A percentile compares a stretch with the other conserved stretches of the same genome.
Conservation (phyloP, 2,113 vertebrate species). For the Charadrius vociferus region DNA sequence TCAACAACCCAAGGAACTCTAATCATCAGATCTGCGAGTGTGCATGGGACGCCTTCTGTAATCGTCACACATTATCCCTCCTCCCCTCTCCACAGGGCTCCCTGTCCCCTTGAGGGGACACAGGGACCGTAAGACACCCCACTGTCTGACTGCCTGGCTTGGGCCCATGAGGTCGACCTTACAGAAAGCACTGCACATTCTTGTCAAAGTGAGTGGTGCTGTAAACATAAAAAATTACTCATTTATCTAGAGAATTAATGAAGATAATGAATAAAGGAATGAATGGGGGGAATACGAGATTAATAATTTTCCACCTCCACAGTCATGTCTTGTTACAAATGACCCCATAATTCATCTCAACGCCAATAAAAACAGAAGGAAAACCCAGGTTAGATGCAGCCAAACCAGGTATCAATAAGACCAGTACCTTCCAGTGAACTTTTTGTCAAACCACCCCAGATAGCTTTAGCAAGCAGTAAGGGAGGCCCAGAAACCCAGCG, state of each 20-base stretch:
- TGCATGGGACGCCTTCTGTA: not conserved
- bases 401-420: not conserved
- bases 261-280: not conserved
- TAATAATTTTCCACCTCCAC: not conserved
- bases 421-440: not conserved
- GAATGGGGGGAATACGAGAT: not conserved
- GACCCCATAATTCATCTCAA: not conserved
- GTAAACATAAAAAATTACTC: not conserved
- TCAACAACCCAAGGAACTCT: not conserved
- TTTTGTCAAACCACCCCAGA: not conserved
- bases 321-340: accelerated
- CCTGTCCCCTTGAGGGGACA: not conserved
- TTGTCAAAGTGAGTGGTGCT: not conserved
- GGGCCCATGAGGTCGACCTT: not conserved
- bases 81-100: not conserved
- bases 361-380: not conserved
- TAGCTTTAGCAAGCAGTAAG: not conserved
- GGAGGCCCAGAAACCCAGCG: not conserved
- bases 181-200: not conserved
- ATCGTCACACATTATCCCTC: not conserved
- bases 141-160: not conserved
- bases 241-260: not conserved
- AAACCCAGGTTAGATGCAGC: not conserved
- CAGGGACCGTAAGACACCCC: not conserved
- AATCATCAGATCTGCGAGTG: not conserved